phyloP scores from a whole-genome alignment of 2,797 vertebrate genomes.

The Parotocinclus haroldoi region DNA sequence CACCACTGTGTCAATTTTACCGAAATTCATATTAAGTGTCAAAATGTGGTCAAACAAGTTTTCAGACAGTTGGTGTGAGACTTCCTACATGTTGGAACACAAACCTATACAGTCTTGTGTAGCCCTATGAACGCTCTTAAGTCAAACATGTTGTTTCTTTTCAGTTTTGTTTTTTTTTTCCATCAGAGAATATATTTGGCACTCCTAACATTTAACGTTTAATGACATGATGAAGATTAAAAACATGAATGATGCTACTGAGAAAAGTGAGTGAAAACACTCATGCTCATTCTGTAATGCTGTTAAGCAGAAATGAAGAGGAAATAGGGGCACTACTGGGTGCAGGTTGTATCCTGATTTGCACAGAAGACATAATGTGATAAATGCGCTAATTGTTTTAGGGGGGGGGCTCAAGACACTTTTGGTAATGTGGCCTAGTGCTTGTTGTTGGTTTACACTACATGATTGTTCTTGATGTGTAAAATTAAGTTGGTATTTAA shows the following conservation, averaged over 20 bases:
- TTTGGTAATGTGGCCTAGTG: conserved; percentile 27
- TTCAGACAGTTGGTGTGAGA: no score
- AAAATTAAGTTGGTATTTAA: background rate
- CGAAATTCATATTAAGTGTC: no score
- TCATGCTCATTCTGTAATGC: conserved; percentile 17
- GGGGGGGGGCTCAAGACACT: conserved; percentile 8
- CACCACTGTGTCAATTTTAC: no score
- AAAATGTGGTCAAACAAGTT: no score
- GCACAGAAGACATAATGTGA: conserved; percentile 89
- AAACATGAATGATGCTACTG: conserved; percentile 28
- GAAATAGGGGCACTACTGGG: conserved; percentile 36
- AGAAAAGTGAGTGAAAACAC: conserved; percentile 10
- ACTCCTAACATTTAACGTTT: conserved; percentile 3
- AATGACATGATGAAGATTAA: background rate
- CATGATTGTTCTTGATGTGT: conserved; percentile 12
- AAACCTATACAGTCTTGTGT: no score
- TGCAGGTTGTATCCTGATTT: conserved; percentile 66
- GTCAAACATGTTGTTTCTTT: no score
- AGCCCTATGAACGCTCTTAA: no score
- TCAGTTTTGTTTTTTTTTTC: no score
- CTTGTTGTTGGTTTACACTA: conserved; percentile 27
- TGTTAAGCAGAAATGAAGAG: conserved; percentile 32
- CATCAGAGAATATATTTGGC: no score
- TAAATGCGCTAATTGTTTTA: conserved; percentile 87
- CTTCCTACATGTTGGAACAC: no score